Evolutionary conservation across 2,113 vertebrate genomes (phyloP).

Genomic region (Melanocharis versteri): DNA sequence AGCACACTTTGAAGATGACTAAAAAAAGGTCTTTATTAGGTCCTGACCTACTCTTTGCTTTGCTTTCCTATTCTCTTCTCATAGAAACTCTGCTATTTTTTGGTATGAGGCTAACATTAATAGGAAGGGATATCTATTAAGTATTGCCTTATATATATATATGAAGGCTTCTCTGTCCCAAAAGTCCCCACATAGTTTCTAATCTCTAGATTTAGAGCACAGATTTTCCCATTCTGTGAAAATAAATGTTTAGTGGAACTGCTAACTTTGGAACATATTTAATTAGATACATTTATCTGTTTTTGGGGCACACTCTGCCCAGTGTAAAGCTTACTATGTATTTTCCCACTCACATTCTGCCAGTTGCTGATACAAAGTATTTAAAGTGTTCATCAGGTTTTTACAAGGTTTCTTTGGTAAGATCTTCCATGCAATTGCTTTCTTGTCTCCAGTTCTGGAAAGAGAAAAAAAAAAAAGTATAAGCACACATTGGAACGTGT

Average conservation of each 20-base stretch:
- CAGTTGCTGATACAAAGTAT: conserved; percentile 89
- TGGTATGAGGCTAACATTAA: not conserved
- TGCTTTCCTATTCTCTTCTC: not conserved
- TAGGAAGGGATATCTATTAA: not conserved
- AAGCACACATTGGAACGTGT: not conserved
- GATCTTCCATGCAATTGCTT: conserved; percentile 91
- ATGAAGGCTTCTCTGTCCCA: not conserved
- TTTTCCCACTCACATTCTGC: conserved; percentile 84
- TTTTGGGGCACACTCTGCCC: not conserved
- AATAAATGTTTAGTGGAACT: not conserved
- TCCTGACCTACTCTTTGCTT: not conserved
- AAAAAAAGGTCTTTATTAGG: not conserved
- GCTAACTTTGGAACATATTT: not conserved
- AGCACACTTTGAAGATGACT: not conserved
- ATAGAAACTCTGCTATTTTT: not conserved
- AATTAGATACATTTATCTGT: not conserved
- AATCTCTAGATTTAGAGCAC: not conserved
- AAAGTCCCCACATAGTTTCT: not conserved
- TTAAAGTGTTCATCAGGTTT: conserved; percentile 90
- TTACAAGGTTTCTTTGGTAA: conserved; percentile 97
- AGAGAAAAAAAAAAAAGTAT: conserved; percentile 3
- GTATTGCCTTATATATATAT: too few relatives aligned
- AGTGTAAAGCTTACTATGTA: not conserved
- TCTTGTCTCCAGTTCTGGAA: conserved; percentile 91
- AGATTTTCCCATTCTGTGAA: not conserved